These are phyloP conservation scores for Eustalomyia histrio DNA, from an alignment of 2,888 invertebrate genomes.

Conservation along the genomic window DNA sequence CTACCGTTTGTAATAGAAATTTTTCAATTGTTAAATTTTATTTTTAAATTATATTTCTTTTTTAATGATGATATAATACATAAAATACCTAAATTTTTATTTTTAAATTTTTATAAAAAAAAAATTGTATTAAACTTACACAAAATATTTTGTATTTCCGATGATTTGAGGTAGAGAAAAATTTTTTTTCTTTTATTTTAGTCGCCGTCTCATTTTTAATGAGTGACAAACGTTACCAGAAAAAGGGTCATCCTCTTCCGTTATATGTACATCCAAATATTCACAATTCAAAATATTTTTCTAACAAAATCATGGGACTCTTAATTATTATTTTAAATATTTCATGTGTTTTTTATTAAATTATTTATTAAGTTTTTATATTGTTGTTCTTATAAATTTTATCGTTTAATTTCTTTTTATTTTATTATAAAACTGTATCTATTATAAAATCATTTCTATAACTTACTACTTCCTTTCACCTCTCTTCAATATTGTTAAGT, in stretches of 20 bases:
- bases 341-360: neutral
- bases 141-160: conserved; percentile 41
- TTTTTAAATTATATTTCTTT: neutral
- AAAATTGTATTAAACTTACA: conserved; percentile 21
- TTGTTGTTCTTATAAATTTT: neutral
- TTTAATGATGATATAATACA: conserved; percentile 51
- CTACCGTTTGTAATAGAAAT: neutral
- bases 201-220: conserved; percentile 57
- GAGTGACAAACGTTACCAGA: conserved; percentile 35
- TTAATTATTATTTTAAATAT: neutral
- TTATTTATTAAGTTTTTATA: neutral
- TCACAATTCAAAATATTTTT: neutral
- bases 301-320: conserved; percentile 15
- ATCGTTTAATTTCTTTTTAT: neutral
- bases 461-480: neutral
- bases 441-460: neutral
- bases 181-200: conserved; percentile 40
- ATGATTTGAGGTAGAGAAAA: conserved; percentile 61
- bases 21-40: neutral
- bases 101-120: conserved; percentile 2
- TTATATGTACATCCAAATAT: neutral
- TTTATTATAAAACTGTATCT: too few species aligned
- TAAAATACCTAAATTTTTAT: conserved; percentile 1
- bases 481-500: neutral
- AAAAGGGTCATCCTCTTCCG: conserved; percentile 38